Conservation (phyloP, 2,797 vertebrate genomes). For the Naso thynnoides region DNA sequence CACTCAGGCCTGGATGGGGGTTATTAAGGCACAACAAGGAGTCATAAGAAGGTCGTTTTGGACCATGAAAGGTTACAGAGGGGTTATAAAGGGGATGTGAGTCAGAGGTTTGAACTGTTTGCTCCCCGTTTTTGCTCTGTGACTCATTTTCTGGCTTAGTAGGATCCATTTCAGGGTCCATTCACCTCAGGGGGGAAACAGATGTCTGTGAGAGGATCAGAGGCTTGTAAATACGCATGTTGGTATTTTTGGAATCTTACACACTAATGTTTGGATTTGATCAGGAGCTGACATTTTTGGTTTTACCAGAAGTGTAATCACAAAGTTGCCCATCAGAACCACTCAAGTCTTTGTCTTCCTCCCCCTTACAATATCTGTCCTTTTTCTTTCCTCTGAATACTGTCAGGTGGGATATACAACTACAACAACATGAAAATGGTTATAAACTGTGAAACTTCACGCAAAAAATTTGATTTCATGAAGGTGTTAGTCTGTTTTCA, state of each 20-base stretch:
- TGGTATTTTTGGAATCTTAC: constrained; percentile 43
- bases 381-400: neutral
- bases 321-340: constrained; percentile 7
- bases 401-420: neutral
- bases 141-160: constrained; percentile 75
- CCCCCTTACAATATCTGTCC: neutral
- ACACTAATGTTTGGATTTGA: constrained; percentile 22
- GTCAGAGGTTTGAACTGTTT: constrained; percentile 72
- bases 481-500: constrained; percentile 8
- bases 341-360: neutral
- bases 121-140: constrained; percentile 54
- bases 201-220: constrained; percentile 66
- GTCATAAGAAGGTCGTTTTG: constrained; percentile 65
- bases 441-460: neutral
- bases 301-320: constrained; percentile 2
- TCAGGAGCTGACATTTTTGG: constrained; percentile 11
- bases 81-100: constrained; percentile 64
- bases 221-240: constrained; percentile 54
- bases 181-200: constrained; percentile 73
- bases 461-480: constrained; percentile 23
- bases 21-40: constrained; percentile 57
- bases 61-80: constrained; percentile 61
- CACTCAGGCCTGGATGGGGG: constrained; percentile 59
- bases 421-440: neutral
- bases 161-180: constrained; percentile 76